Conservation (phyloP, 2,113 vertebrate species). For the Glaucomys volans region DNA sequence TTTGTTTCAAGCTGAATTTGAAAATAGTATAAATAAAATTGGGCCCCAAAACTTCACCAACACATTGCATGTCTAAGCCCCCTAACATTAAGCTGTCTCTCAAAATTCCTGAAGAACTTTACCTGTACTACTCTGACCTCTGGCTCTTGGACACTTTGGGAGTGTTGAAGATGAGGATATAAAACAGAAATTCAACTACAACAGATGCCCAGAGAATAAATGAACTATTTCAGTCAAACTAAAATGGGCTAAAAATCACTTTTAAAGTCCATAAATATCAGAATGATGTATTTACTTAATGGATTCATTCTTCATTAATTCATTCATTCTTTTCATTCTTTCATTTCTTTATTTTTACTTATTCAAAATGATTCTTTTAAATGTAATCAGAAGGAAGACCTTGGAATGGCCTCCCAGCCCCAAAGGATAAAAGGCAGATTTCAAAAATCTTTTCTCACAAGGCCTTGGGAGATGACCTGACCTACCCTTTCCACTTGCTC, state of each 20-base stretch:
- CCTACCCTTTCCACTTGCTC: rapidly evolving
- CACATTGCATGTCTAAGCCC: not conserved
- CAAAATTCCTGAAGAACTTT: not conserved
- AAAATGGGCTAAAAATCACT: not conserved
- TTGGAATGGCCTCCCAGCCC: not conserved
- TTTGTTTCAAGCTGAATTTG: slow-evolving; percentile 3
- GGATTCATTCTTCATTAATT: not conserved
- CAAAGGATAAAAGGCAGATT: not conserved
- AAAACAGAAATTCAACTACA: not conserved
- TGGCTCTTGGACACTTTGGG: not conserved
- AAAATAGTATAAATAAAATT: not conserved
- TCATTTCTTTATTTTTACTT: not conserved
- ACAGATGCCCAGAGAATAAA: not conserved
- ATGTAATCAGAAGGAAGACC: not conserved
- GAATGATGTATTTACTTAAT: not conserved
- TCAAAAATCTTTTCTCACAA: not conserved
- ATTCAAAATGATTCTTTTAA: not conserved
- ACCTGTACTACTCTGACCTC: not conserved
- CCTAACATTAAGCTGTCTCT: not conserved
- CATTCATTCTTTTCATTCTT: not conserved
- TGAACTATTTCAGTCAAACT: not conserved
- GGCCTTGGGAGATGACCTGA: not conserved
- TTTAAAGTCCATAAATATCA: not conserved
- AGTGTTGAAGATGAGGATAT: not conserved
- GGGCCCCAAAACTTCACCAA: not conserved